Base-by-base conservation (phyloP, 2,888 invertebrate species). In the Tridacna gigas region DNA sequence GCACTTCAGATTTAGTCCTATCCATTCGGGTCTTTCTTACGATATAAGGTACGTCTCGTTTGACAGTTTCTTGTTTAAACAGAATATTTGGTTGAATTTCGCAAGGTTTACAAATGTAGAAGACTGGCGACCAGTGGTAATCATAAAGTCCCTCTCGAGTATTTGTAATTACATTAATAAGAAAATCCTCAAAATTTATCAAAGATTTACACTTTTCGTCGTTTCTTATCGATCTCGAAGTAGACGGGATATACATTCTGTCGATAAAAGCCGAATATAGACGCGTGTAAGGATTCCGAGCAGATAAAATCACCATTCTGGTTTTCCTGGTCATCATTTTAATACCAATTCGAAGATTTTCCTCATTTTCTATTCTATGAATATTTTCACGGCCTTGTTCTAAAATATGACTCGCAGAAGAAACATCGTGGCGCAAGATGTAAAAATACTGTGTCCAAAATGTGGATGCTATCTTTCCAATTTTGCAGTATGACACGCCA, bases 51-150 rank as follows among this genome's bases (percentile, higher is more conserved):
- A 67, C 45, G n/a, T 67, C 67, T n/a, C 5, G 37, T 28, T 37
- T 67, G 45, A 45, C 37, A 0, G 67, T 67, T 20, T 67, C 67
- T 45, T 67, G 67, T n/a, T 45, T 67, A n/a, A 67, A 67, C n/a
- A 67, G 5, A 37, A 67, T n/a, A 67, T 37, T 45, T 37, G 67
- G 67, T n/a, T 67, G 37, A n/a, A 67, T 37, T 67, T 67, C 67
- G 20, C 67, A 67, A 2, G 67, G 67, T 45, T 67, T 67, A 22
- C 67, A 67, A 5, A 67, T 45, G 37, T 67, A 67, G 20, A 67
- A 67, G n/a, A 67, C 67, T 5, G 78, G 78, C 15, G 78, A 69
- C 78, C 78, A 78, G 28, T 78, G 78, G 13, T 69, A 71, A n/a
- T 78, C 78, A 48, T 71, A 56, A 7, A 71, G 15, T n/a, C 61